Percentiles rank a stretch among this genome's conserved stretches.
Evolutionary conservation across 2,888 invertebrate genomes (phyloP).

Genomic region (Thalpophila matura): DNA sequence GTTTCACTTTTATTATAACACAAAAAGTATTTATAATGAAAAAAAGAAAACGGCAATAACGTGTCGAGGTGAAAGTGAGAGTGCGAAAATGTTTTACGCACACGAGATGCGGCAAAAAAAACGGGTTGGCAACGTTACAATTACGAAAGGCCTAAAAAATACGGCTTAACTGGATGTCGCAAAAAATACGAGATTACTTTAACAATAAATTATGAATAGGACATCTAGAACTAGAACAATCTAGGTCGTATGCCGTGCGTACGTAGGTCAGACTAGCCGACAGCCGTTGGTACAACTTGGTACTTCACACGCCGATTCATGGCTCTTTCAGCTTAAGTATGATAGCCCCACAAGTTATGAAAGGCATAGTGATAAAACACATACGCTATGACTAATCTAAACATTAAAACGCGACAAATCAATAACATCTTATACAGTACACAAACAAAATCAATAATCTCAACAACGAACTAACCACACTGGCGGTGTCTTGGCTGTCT

Average conservation of each 20-base stretch:
- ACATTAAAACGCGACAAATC: constrained; percentile 76
- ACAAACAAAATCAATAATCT: constrained; percentile 89
- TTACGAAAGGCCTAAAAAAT: constrained; percentile 14
- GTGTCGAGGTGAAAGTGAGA: constrained; percentile 51
- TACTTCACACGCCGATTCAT: constrained; percentile 12
- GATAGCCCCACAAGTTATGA: constrained; percentile 15
- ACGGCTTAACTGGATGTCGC: background rate
- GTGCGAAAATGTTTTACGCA: constrained; percentile 37
- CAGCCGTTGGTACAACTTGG: no score
- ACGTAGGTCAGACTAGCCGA: constrained; percentile 47
- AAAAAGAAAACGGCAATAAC: constrained; percentile 13
- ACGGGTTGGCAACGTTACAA: constrained; percentile 45
- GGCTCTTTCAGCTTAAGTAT: constrained; percentile 23
- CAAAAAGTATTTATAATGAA: background rate
- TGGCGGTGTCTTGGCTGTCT: constrained; percentile 89
- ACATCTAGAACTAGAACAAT: constrained; percentile 67
- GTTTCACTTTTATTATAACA: constrained; percentile 2
- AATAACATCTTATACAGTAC: constrained; percentile 81
- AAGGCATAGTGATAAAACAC: constrained; percentile 28
- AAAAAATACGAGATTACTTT: constrained; percentile 13
- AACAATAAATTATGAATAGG: constrained; percentile 18
- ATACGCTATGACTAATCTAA: constrained; percentile 60
- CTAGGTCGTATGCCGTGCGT: constrained; percentile 68
- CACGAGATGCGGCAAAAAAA: constrained; percentile 19
- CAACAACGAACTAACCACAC: constrained; percentile 86